A percentile compares a stretch with the other conserved stretches of the same genome.
Evolutionary conservation across 2,888 invertebrate species (phyloP).

Genomic region (Ochlodes sylvanus): DNA sequence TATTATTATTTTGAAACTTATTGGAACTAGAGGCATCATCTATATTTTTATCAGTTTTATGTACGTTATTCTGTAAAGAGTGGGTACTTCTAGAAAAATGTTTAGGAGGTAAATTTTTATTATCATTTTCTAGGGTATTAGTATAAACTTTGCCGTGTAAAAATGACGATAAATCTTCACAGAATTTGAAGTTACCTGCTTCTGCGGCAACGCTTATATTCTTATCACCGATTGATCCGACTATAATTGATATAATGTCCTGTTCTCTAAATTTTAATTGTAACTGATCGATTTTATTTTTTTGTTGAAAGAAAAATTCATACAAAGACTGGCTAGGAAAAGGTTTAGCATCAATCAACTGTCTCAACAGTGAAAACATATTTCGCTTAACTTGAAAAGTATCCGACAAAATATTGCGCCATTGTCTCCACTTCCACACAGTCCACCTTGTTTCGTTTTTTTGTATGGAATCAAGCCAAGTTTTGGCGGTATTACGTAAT

Average conservation of each 20-base stretch:
- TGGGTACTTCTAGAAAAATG: constrained; percentile 9
- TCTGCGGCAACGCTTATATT: constrained; percentile 45
- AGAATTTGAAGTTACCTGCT: constrained; percentile 44
- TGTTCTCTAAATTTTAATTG: constrained; percentile 43
- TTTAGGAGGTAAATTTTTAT: constrained; percentile 15
- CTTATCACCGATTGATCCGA: constrained; percentile 44
- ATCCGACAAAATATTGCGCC: constrained; percentile 45
- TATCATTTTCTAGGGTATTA: constrained; percentile 16
- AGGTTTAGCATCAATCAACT: constrained; percentile 41
- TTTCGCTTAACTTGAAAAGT: constrained; percentile 46
- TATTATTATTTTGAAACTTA: constrained; percentile 1
- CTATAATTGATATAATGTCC: constrained; percentile 47
- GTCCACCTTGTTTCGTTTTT: constrained; percentile 48
- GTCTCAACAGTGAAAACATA: constrained; percentile 41
- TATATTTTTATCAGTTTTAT: constrained; percentile 4
- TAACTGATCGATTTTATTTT: constrained; percentile 43
- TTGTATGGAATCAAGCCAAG: constrained; percentile 46
- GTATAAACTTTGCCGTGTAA: constrained; percentile 39
- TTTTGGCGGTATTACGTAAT: constrained; percentile 47
- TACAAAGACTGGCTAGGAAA: constrained; percentile 41
- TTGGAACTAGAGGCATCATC: constrained; percentile 1
- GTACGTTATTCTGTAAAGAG: neutral
- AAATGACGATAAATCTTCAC: constrained; percentile 45
- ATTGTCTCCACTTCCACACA: constrained; percentile 47
- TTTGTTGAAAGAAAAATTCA: constrained; percentile 48